Conservation (phyloP, 2,113 vertebrate species). For the Datnioides undecimradiatus region DNA sequence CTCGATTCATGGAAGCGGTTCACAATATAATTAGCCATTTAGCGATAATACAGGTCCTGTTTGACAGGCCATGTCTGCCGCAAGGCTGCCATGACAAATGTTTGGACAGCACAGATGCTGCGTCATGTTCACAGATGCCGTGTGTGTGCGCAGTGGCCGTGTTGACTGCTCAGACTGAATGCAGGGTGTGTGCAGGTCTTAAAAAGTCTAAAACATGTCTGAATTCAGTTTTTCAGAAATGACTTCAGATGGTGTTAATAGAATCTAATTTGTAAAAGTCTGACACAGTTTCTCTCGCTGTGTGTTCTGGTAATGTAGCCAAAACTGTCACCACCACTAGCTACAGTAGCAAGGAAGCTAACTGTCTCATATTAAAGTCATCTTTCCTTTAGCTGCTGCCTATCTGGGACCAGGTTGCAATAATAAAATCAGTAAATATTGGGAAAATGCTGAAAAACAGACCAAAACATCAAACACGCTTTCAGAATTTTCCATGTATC, state of each 20-base stretch:
- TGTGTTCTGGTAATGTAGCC: not conserved
- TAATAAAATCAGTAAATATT: not conserved
- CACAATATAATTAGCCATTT: not conserved
- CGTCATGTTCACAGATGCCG: not conserved
- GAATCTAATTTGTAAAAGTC: not conserved
- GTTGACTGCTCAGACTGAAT: not conserved
- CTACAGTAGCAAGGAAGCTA: no score
- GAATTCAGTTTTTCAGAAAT: no score
- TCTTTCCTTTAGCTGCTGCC: not conserved
- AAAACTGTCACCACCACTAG: no score
- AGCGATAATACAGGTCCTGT: not conserved
- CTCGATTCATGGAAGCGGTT: not conserved
- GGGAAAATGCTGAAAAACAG: not conserved
- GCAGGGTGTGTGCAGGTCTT: not conserved
- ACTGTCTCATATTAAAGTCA: not conserved
- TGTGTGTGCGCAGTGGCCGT: not conserved
- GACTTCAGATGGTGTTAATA: not conserved
- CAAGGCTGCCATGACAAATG: not conserved
- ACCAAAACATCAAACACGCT: no score
- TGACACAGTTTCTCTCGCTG: not conserved
- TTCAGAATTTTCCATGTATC: no score
- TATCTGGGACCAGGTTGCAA: not conserved
- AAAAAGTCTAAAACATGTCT: not conserved
- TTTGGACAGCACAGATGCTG: not conserved
- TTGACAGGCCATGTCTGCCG: slow-evolving; percentile 1